A percentile compares a stretch with the other conserved stretches of the same genome.
phyloP scores from a whole-genome alignment of 64 coral and sea anemone genomes.

The Astreopora myriophthalma region DNA sequence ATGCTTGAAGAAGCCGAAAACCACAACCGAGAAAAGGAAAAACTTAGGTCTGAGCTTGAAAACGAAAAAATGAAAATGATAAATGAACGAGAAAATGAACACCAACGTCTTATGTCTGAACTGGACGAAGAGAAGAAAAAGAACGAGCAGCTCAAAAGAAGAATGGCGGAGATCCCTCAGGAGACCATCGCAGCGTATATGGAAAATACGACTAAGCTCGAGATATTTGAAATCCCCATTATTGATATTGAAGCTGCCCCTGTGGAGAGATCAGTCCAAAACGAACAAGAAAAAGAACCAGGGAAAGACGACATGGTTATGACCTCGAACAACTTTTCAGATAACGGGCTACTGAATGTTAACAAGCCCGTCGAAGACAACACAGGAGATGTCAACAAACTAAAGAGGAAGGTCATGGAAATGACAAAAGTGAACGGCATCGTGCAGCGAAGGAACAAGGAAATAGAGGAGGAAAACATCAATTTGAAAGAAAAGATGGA shows the following conservation, averaged over 20 bases:
- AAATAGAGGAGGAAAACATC: conserved; percentile 47
- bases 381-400: neutral
- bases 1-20: conserved; percentile 60
- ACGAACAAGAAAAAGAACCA: neutral
- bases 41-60: conserved; percentile 16
- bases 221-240: neutral
- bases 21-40: conserved; percentile 29
- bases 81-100: neutral
- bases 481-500: conserved; percentile 62
- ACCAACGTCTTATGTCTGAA: conserved; percentile 1
- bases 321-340: neutral
- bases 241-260: neutral
- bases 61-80: conserved; percentile 11
- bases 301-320: conserved; percentile 1
- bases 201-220: conserved; percentile 8
- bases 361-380: neutral
- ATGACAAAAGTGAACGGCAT: conserved; percentile 3
- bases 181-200: neutral
- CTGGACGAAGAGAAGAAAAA: neutral
- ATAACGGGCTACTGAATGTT: neutral
- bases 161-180: conserved; percentile 23
- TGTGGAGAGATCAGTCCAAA: neutral
- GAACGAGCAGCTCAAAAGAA: neutral
- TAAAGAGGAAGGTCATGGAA: neutral
- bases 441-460: conserved; percentile 43